Base-by-base conservation (phyloP, 1,140 invertebrate genomes). In the Euura saliciscinereae region DNA sequence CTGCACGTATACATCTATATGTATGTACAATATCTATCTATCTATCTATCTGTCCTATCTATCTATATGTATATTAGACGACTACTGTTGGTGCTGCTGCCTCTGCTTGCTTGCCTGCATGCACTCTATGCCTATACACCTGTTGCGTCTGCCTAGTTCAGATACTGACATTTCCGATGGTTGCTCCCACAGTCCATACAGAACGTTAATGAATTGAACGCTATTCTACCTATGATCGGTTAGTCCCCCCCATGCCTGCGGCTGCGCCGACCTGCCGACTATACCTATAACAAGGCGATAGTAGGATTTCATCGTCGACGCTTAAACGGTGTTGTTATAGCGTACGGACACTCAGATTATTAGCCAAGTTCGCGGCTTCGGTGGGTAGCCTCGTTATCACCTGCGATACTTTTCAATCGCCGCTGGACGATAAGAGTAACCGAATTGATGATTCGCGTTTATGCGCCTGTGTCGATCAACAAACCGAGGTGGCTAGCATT, bases 131-230 rank as follows among this genome's bases (percentile, higher is more conserved):
- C 51, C 51, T 59, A 59, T 59, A 59, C 51, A 59, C 51, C 51
- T 59, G 51, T 28, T 28, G 28, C 28, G 28, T 59, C 8, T n/a
- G 8, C 13, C 10, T 8, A 11, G 10, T n/a, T 11, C 8, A 59
- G 10, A 59, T 59, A 59, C 51, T n/a, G 51, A 59, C 51, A 59
- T 59, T 59, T 59, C 51, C 51, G 51, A 59, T 59, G 51, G 51
- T 59, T 59, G 13, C 51, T 59, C 51, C 13, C 3, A 59, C 51
- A 8, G 51, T 59, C 8, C 13, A 59, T 59, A 59, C 13, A 59
- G 51, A n/a, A n/a, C 6, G 51, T n/a, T 59, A 59, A 59, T 59
- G 51, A 59, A 59, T 59, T 59, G 51, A 2, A 59, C 51, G 51
- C 51, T 11, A 59, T 59, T 59, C 51, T 59, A n/a, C 28, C 28